Conservation (phyloP, 2,888 invertebrate species). For the Trilocha varians region DNA sequence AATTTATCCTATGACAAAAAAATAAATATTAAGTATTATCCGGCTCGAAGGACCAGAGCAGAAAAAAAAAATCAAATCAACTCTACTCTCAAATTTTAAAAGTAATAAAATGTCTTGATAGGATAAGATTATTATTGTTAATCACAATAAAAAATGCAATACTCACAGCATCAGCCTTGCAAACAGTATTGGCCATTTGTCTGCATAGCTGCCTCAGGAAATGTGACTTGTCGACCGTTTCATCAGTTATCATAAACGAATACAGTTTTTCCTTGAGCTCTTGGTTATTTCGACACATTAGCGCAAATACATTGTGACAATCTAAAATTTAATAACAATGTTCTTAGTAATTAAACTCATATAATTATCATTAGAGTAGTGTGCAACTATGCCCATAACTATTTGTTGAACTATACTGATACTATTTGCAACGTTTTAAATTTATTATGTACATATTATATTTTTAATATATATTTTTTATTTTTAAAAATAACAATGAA, state of each 20-base stretch:
- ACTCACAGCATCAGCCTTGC: slow-evolving; percentile 93
- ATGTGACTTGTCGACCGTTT: slow-evolving; percentile 84
- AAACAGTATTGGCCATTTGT: slow-evolving; percentile 93
- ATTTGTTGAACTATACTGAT: too few species aligned
- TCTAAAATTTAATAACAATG: slow-evolving; percentile 67
- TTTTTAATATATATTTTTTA: too few species aligned
- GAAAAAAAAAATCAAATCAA: too few species aligned
- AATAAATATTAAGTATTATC: neutral
- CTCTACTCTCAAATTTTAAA: too few species aligned
- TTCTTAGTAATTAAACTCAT: neutral
- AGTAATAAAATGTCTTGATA: too few species aligned
- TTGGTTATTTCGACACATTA: slow-evolving; percentile 89
- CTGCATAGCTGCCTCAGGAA: slow-evolving; percentile 89
- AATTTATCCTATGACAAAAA: slow-evolving; percentile 80
- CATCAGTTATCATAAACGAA: slow-evolving; percentile 89
- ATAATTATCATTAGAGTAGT: neutral
- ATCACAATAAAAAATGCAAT: slow-evolving; percentile 7
- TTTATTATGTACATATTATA: too few species aligned
- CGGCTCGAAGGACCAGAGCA: too few species aligned
- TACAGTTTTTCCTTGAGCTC: slow-evolving; percentile 90
- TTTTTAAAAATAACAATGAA: too few species aligned
- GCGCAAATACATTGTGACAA: slow-evolving; percentile 91
- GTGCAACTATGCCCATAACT: neutral
- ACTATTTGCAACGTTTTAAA: too few species aligned
- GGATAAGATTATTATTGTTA: neutral